These are phyloP conservation scores for Himantopus leucocephalus DNA, from an alignment of 2,113 vertebrate species.

Conservation along the genomic window DNA sequence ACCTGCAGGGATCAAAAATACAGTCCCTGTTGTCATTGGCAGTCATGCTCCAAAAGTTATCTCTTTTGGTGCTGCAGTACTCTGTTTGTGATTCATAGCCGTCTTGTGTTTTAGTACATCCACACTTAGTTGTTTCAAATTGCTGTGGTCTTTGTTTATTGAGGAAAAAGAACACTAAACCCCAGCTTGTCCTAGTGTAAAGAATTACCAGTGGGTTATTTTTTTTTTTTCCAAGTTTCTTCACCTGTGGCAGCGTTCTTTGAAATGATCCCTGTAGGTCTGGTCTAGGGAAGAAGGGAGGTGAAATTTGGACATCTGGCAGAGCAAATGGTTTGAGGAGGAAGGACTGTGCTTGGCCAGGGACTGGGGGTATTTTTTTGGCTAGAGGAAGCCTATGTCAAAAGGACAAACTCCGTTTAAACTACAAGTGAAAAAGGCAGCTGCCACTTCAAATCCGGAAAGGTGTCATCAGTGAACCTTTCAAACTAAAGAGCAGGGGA, in stretches of 20 bases:
- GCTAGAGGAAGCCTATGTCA: not conserved
- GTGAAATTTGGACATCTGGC: not conserved
- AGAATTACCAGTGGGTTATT: not conserved
- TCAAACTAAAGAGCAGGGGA: not conserved
- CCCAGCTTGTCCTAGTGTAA: not conserved
- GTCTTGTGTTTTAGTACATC: not conserved
- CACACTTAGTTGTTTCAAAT: not conserved
- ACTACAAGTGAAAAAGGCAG: not conserved
- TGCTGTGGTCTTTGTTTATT: not conserved
- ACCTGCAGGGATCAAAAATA: not conserved
- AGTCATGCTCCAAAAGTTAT: not conserved
- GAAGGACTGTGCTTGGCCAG: not conserved
- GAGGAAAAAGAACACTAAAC: not conserved
- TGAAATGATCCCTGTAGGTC: not conserved
- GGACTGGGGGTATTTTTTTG: not conserved
- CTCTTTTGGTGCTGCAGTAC: fast-evolving
- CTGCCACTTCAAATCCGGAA: not conserved
- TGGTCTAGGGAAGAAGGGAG: not conserved
- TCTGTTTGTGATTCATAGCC: fast-evolving
- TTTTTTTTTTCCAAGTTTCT: not conserved
- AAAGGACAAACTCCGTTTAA: not conserved
- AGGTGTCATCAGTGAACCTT: not conserved
- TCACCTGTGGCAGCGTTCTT: not conserved
- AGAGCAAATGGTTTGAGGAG: not conserved
- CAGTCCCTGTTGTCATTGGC: not conserved